Evolutionary conservation across 2,888 invertebrate genomes (phyloP), one percentile per base, ranked within the genome.

Genomic region (Megastigmus dorsalis): DNA sequence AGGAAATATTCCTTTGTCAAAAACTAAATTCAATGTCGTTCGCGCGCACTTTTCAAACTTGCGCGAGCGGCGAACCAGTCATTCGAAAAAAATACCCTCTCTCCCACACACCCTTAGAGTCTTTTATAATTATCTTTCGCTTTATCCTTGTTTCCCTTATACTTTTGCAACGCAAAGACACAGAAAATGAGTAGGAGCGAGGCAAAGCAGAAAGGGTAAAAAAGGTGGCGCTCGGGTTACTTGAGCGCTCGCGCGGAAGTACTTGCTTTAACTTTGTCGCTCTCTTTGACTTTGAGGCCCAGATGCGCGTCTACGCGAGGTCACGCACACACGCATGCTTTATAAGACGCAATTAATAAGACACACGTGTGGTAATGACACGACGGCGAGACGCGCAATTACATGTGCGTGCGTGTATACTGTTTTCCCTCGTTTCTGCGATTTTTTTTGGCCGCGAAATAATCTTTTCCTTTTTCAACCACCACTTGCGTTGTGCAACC

Each of bases 331-430:
- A 38, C 20, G 30, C 43, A 50, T 50, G 43, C 69, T 75, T 75
- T 54, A n/a, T n/a, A n/a, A n/a, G n/a, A n/a, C n/a, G 74, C 74
- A 79, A 80, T 82, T 82, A 82, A 81, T 80, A 79, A 81, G 76
- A 80, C 74, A 75, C 74, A 70, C 77, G 69, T 66, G 77, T 50
- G 26, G 28, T 2, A 13, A n/a, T n/a, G n/a, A n/a, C n/a, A n/a
- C n/a, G n/a, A n/a, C n/a, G n/a, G n/a, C n/a, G n/a, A n/a, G n/a
- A n/a, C n/a, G n/a, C n/a, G 45, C 67, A 45, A 55, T 72, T 45
- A 59, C 50, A n/a, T n/a, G 28, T 45, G 48, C 28, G 36, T 45
- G 30, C 45, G 5, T 41, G 13, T 41, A 41, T 41, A 41, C 41
- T 3, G 7, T 41, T 41, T 41, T n/a, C 30, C 5, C 54, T 28